Conservation (phyloP, 2,888 invertebrate species). For the Tetragonula carbonaria region DNA sequence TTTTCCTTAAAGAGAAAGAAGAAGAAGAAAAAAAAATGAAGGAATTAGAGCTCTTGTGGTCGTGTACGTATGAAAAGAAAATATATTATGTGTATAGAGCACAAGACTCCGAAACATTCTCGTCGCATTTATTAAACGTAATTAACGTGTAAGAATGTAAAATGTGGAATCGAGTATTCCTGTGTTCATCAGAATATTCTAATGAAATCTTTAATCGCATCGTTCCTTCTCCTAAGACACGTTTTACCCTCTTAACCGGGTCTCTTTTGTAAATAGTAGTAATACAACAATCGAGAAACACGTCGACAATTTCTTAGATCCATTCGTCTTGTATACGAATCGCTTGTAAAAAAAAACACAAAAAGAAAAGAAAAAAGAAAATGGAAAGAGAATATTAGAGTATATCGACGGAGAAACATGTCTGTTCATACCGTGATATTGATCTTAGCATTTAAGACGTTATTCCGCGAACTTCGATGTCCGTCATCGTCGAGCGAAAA, state of each 20-base stretch:
- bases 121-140: conserved; percentile 13
- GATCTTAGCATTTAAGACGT: conserved; percentile 47
- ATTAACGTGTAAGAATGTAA: conserved; percentile 24
- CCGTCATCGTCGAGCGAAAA: conserved; percentile 18
- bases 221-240: conserved; percentile 51
- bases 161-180: conserved; percentile 47
- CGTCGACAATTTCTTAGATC: conserved; percentile 43
- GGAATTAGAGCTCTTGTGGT: not conserved
- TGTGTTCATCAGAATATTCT: conserved; percentile 56
- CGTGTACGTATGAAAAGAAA: not conserved
- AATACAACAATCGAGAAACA: conserved; percentile 33
- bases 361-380: conserved; percentile 25
- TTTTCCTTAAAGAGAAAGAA: not conserved
- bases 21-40: not conserved
- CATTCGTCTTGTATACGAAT: conserved; percentile 63
- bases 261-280: conserved; percentile 59
- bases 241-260: conserved; percentile 25
- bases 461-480: conserved; percentile 41
- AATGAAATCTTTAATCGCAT: conserved; percentile 37
- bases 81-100: not conserved
- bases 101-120: conserved; percentile 13
- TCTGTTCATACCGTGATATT: conserved; percentile 51
- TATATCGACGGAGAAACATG: conserved; percentile 33
- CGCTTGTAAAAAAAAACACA: conserved; percentile 54
- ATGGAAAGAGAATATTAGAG: conserved; percentile 14